Conservation (phyloP, 2,888 invertebrate species). For the Athalia cordata region DNA sequence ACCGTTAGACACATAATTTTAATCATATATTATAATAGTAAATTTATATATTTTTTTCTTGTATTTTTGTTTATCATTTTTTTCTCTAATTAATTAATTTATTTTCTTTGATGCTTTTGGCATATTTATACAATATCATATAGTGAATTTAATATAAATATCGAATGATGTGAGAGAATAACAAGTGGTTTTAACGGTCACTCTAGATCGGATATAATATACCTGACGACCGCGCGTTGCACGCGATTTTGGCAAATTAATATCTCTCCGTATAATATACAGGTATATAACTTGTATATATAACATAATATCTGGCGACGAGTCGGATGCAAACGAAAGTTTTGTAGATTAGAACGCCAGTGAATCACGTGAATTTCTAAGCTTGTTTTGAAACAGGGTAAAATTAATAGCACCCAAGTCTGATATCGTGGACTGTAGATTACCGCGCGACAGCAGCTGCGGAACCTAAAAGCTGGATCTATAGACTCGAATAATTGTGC, state of each 20-base stretch:
- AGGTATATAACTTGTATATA: not conserved
- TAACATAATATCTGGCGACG: not conserved
- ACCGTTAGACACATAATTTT: too few species aligned
- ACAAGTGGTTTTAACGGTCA: not conserved
- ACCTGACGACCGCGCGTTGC: too few species aligned
- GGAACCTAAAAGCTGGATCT: too few species aligned
- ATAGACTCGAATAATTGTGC: too few species aligned
- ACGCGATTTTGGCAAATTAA: not conserved
- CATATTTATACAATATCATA: too few species aligned
- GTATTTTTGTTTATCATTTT: too few species aligned
- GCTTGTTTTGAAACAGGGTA: constrained; percentile 21
- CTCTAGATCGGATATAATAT: not conserved
- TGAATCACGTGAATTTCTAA: constrained; percentile 27
- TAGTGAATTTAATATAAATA: too few species aligned
- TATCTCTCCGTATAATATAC: not conserved
- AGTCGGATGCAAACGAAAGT: not conserved
- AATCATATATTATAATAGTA: too few species aligned
- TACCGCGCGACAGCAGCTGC: not conserved
- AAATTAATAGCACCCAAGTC: constrained; percentile 18
- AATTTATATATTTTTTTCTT: too few species aligned
- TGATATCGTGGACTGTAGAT: constrained; percentile 9
- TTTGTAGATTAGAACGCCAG: not conserved
- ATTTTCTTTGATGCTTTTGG: too few species aligned
- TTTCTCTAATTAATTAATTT: too few species aligned
- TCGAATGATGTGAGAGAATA: not conserved